Evolutionary conservation across 2,797 vertebrate species (phyloP), one percentile per base, ranked within the genome.

Genomic region (Hafferia zeledoni): DNA sequence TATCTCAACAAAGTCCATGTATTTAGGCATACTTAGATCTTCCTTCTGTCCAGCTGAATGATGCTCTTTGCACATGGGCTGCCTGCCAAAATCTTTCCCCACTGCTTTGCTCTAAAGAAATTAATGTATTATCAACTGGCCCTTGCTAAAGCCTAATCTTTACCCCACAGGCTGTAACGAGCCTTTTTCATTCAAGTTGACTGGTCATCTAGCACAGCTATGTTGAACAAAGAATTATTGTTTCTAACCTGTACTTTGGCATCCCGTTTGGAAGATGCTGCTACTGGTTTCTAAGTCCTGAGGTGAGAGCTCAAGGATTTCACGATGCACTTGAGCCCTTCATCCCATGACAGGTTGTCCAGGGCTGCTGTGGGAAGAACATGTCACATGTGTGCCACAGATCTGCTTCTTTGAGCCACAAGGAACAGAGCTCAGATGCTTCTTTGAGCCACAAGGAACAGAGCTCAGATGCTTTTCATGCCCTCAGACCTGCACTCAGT

Each of bases 361-460:
- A 61, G 39, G 27, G 43, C 6, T 37, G 28, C 41, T 71, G 22
- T 47, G 17, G 24, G 61, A 85, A 39, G 33, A 60, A n/a, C 0
- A 0, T 14, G 7, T 8, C 31, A 10, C 1, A 4, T 0, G 0
- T 18, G 17, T 37, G 60, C n/a, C 52, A 80, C 15, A 30, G 23
- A 83, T 8, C 17, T 49, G 23, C 41, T 43, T 59, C 6, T 0
- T 1, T 46, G 49, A 37, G 30, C 50, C 57, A 64, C 22, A 18
- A 37, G 76, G 13, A 56, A 6, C n/a, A 83, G 61, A 52, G 13
- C 7, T 60, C 74, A 68, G 61, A 17, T 71, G 27, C 9, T 82
- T 59, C 6, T 0, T 1, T 46, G 44, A 37, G 30, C 46, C 56
- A 64, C 22, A 17, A 37, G 76, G 12, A 56, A 6, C n/a, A 85